These are phyloP conservation scores for Pimephales promelas DNA, from an alignment of 2,113 vertebrate species.

Conservation along the genomic window DNA sequence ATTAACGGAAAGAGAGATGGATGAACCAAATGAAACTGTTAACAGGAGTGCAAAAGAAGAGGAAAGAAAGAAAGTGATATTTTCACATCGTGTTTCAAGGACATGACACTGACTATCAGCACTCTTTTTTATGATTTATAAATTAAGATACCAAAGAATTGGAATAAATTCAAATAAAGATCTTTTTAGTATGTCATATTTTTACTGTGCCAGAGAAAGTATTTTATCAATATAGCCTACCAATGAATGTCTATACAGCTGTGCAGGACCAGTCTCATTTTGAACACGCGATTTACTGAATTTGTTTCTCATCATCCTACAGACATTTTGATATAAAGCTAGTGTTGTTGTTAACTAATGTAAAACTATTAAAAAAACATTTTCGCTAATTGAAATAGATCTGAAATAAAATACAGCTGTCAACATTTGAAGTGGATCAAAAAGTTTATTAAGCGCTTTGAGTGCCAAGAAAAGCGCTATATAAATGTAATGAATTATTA, in stretches of 20 bases:
- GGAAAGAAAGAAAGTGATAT: slow-evolving; percentile 52
- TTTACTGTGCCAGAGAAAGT: neutral
- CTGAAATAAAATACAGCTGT: no score
- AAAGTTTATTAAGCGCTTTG: no score
- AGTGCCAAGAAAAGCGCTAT: no score
- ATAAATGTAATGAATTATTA: no score
- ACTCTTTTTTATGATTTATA: slow-evolving; percentile 14
- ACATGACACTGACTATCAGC: neutral
- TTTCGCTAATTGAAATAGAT: no score
- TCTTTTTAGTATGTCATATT: neutral
- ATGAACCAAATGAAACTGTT: neutral
- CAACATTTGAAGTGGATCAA: no score
- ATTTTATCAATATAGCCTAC: neutral
- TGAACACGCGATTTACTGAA: neutral
- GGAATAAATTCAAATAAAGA: slow-evolving; percentile 22
- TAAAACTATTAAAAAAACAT: neutral
- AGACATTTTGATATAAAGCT: neutral
- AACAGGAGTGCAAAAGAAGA: neutral
- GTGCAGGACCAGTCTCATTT: neutral
- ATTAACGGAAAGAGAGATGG: slow-evolving; percentile 45
- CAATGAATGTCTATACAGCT: neutral
- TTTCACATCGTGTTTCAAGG: slow-evolving; percentile 7
- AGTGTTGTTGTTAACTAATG: neutral
- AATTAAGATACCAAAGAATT: neutral
- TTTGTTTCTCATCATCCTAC: neutral